Conservation (phyloP, 92 coral and sea anemone species). For the Muricea muricata region DNA sequence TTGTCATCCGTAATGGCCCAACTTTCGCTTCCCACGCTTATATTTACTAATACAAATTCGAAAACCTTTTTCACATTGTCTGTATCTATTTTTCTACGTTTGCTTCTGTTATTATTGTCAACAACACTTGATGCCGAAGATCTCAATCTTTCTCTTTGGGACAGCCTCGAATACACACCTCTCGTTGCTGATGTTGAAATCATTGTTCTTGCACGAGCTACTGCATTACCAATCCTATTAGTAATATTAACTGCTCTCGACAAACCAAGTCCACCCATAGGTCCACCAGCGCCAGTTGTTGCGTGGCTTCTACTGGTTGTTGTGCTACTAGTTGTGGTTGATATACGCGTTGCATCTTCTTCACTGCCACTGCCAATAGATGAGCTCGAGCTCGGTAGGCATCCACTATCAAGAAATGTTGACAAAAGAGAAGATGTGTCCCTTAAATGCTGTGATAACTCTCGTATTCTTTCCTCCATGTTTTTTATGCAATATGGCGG, state of each 20-base stretch:
- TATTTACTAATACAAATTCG: conserved; percentile 46
- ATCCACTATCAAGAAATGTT: conserved; percentile 8
- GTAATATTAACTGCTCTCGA: conserved; percentile 27
- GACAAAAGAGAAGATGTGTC: conserved; percentile 38
- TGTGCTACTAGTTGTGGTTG: no score
- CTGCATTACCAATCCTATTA: conserved; percentile 36
- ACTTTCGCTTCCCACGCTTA: conserved; percentile 33
- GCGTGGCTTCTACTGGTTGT: background rate
- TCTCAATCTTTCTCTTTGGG: conserved; percentile 31
- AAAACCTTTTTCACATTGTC: conserved; percentile 12
- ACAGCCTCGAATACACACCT: conserved; percentile 47
- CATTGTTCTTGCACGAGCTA: conserved; percentile 45
- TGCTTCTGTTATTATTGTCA: background rate
- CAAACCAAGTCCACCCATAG: conserved; percentile 8
- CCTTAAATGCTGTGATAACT: conserved; percentile 46
- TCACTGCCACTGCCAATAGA: background rate
- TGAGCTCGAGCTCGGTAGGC: background rate
- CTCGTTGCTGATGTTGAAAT: conserved; percentile 37
- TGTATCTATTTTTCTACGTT: conserved; percentile 18
- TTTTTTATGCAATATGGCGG: no score
- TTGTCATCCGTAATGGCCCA: conserved; percentile 52
- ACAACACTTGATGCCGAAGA: conserved; percentile 30
- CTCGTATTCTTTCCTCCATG: conserved; percentile 52
- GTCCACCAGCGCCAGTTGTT: background rate
- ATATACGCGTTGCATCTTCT: no score